Evolutionary conservation across 2,888 invertebrate species (phyloP), one percentile per base, ranked within the genome.

Genomic region (Homarus gammarus): DNA sequence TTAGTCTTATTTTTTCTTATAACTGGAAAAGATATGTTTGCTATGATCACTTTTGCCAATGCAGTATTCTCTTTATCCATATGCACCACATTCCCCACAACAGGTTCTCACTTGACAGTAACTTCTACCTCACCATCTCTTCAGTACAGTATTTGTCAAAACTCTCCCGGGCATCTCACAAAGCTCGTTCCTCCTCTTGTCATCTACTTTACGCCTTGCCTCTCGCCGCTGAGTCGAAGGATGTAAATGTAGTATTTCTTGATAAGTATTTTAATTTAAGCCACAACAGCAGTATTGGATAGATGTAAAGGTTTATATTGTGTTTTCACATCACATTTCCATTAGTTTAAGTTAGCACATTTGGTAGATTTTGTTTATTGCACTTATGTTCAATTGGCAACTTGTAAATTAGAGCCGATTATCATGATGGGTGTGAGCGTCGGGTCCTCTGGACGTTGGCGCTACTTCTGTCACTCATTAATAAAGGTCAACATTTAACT

Each of bases 301-400:
- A 68, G 77, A 85, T 61, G 72, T 79, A 70, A 51, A 49, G 79
- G 36, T 44, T 79, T 86, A 36, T 79, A 44, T 40, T 40, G 38
- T 78, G 64, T 72, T 72, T 79, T 68, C 70, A 64, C n/a, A 86
- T 40, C 51, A 86, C 86, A 70, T 86, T 86, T 86, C 86, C 72
- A 49, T 49, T 86, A 86, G 49, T 83, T 15, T 51, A 51, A 70
- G 75, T 36, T 64, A 44, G 15, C 79, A 73, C 79, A 40, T 36
- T n/a, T n/a, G 27, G n/a, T 75, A 44, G 44, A 84, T 36, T 64
- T 64, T 40, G 40, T 27, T 44, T 83, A 31, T 83, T 72, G 72
- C 83, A 79, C 79, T 22, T 64, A 27, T 61, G 38, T 64, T 64
- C 33, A 51, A 49, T 40, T 79, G 79, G 79, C 61, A 78, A 51